Evolutionary conservation across 2,797 vertebrate genomes (phyloP).

Genomic region (Telmatherina bonti): DNA sequence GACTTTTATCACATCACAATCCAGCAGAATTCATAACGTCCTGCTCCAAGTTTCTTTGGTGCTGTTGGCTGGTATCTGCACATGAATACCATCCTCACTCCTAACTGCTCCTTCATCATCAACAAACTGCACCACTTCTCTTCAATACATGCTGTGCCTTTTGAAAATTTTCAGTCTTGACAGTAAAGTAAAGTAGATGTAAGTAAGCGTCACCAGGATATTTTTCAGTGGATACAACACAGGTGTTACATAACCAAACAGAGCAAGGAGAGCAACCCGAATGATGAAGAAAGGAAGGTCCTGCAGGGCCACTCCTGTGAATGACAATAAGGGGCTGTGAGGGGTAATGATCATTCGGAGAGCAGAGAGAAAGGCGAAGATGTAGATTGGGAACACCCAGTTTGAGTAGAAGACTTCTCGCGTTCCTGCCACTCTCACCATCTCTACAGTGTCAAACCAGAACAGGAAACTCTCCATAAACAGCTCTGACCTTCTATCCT

Average conservation of each 20-base stretch:
- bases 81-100: conserved; percentile 34
- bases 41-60: not conserved
- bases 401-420: conserved; percentile 70
- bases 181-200: conserved; percentile 85
- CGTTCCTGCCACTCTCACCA: conserved; percentile 82
- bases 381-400: conserved; percentile 86
- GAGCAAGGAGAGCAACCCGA: conserved; percentile 77
- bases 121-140: conserved; percentile 31
- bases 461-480: conserved; percentile 81
- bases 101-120: conserved; percentile 12
- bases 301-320: conserved; percentile 78
- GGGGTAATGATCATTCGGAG: conserved; percentile 79
- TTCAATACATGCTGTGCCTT: conserved; percentile 79
- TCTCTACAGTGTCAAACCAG: conserved; percentile 88
- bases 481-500: conserved; percentile 77
- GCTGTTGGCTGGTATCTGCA: conserved; percentile 20
- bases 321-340: conserved; percentile 71
- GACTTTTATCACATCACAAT: conserved; percentile 11
- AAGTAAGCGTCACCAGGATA: conserved; percentile 78
- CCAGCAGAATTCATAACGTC: conserved; percentile 20
- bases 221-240: conserved; percentile 85
- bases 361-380: conserved; percentile 82
- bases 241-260: conserved; percentile 82
- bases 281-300: conserved; percentile 87
- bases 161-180: conserved; percentile 77